Evolutionary conservation across 2,888 invertebrate genomes (phyloP).

Genomic region (Mechanitis messenoides): DNA sequence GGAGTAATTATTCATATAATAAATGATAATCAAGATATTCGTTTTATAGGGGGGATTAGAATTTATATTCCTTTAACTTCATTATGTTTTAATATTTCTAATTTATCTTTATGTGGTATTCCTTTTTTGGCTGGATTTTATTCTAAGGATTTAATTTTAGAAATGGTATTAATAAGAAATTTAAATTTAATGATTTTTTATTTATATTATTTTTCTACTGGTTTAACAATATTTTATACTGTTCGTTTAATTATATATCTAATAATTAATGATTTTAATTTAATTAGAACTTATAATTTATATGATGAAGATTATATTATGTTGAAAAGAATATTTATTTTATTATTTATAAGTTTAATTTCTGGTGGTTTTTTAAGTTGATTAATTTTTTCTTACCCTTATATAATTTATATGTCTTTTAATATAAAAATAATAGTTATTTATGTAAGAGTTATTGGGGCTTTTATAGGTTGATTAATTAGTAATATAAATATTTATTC

Average conservation of each 20-base stretch:
- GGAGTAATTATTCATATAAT: slow-evolving; percentile 82
- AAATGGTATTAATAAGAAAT: slow-evolving; percentile 69
- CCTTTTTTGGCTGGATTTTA: slow-evolving; percentile 81
- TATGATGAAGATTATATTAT: slow-evolving; percentile 69
- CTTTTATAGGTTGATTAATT: slow-evolving; percentile 57
- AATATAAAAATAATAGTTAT: slow-evolving; percentile 73
- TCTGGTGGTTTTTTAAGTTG: slow-evolving; percentile 75
- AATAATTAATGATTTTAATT: slow-evolving; percentile 68
- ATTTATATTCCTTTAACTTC: slow-evolving; percentile 70
- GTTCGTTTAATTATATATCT: slow-evolving; percentile 76
- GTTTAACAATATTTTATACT: slow-evolving; percentile 76
- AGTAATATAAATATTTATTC: slow-evolving; percentile 63
- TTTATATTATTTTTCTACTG: slow-evolving; percentile 75
- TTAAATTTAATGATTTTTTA: slow-evolving; percentile 74
- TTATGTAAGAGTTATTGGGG: slow-evolving; percentile 64
- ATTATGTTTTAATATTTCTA: slow-evolving; percentile 75
- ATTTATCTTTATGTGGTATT: slow-evolving; percentile 79
- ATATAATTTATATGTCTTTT: slow-evolving; percentile 72
- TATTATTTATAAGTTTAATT: slow-evolving; percentile 72
- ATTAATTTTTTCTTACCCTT: slow-evolving; percentile 71
- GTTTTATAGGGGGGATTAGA: slow-evolving; percentile 72
- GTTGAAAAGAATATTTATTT: slow-evolving; percentile 65
- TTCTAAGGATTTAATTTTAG: slow-evolving; percentile 80
- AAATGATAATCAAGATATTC: slow-evolving; percentile 81
- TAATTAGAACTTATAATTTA: slow-evolving; percentile 63